Conservation (phyloP, 2,797 vertebrate genomes). For the Falco rusticolus region DNA sequence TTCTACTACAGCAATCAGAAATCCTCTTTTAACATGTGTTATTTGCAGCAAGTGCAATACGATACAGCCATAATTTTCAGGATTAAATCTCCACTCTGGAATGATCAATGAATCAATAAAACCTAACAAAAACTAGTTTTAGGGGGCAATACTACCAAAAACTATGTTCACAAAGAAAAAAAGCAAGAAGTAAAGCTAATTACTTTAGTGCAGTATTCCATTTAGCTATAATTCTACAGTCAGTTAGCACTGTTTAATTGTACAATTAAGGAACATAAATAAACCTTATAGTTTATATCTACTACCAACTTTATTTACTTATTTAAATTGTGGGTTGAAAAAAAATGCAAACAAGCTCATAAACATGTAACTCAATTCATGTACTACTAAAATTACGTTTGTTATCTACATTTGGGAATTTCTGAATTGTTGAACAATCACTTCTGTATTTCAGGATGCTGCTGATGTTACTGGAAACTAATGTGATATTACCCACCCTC, state of each 20-base stretch:
- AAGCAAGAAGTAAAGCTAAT: conserved; percentile 51
- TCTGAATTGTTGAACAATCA: conserved; percentile 51
- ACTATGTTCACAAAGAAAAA: conserved; percentile 36
- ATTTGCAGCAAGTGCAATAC: neutral
- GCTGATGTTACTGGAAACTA: conserved; percentile 7
- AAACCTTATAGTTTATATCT: conserved; percentile 67
- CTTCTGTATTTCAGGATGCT: neutral
- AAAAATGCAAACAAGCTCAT: neutral
- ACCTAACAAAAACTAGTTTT: conserved; percentile 56
- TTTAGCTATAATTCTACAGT: conserved; percentile 62
- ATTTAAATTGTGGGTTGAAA: conserved; percentile 56
- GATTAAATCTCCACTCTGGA: neutral
- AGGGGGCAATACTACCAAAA: conserved; percentile 35
- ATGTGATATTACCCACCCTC: neutral
- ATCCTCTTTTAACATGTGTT: neutral
- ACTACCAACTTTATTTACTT: conserved; percentile 59
- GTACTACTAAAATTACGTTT: conserved; percentile 44
- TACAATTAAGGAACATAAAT: conserved; percentile 73
- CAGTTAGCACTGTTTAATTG: conserved; percentile 67
- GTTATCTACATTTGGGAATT: neutral
- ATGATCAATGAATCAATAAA: conserved; percentile 53
- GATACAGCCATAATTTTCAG: neutral
- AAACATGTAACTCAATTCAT: neutral
- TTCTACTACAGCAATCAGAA: neutral
- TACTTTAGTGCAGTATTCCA: conserved; percentile 44